phyloP scores from a whole-genome alignment of 1,140 invertebrate species.

The Glossosoma conforme region DNA sequence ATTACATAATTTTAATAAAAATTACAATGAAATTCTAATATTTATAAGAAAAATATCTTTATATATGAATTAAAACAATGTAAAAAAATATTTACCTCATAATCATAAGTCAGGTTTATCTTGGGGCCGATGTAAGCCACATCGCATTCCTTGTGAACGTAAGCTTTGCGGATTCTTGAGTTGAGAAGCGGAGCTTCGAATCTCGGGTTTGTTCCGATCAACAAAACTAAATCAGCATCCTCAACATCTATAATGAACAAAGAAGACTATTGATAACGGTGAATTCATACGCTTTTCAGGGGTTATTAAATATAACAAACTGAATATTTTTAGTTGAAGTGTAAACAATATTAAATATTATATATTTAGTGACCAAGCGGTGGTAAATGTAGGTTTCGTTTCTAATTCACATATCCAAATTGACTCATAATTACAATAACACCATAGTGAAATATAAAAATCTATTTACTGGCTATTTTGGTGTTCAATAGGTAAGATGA shows the following conservation, averaged over 20 bases:
- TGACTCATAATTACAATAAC: background rate
- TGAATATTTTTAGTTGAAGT: too few species aligned
- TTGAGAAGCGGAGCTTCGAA: constrained; percentile 98
- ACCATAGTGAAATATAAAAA: constrained; percentile 4
- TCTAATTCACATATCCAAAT: background rate
- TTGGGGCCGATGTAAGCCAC: constrained; percentile 85
- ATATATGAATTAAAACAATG: constrained; percentile 1
- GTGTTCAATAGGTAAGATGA: constrained; percentile 91
- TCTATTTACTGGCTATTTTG: constrained; percentile 65
- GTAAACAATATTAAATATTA: background rate
- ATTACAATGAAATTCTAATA: too few species aligned
- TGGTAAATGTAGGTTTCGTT: background rate
- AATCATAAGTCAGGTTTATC: constrained; percentile 91
- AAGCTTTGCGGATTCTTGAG: constrained; percentile 90
- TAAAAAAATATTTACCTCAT: constrained; percentile 60
- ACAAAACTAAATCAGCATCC: constrained; percentile 86
- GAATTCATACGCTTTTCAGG: too few species aligned
- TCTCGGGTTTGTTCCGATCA: constrained; percentile 95
- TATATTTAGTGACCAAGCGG: too few species aligned
- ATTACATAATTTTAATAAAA: too few species aligned
- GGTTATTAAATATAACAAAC: too few species aligned
- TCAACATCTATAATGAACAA: constrained; percentile 61
- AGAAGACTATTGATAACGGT: too few species aligned
- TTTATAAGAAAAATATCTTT: background rate
- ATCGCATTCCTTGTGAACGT: constrained; percentile 78